Base-by-base conservation (phyloP, 2,113 vertebrate species). In the Periophthalmus modestus region DNA sequence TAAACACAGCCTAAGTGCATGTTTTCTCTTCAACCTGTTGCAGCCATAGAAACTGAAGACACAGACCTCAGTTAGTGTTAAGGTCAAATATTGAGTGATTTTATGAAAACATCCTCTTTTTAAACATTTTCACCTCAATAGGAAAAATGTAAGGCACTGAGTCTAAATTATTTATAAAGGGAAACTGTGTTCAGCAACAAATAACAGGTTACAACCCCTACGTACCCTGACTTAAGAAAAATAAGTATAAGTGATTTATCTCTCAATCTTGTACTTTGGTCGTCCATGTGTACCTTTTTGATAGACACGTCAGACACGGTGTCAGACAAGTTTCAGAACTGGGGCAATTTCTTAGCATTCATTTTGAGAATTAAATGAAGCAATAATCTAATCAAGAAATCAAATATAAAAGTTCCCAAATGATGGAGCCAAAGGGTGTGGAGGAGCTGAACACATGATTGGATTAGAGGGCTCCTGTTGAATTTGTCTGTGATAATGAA, bases 371-470 rank as follows among this genome's bases (percentile, higher is more conserved):
- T 86, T 68, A 70, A 77, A 85, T 83, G 82, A 81, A 23, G 0
- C 0, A 75, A 33, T 86, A 84, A 89, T 83, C 69, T 67, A 83
- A 90, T 89, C 74, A 82, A 80, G 78, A 85, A 89, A 91, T 90
- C 72, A 75, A 77, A 88, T 87, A 50, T 52, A 66, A 81, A 71
- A 79, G 72, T 75, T 75, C 48, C 71, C 82, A 77, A 75, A 36
- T 84, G 82, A 87, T 80, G 71, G 71, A 76, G 68, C 66, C 77
- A 69, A 47, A 72, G 61, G 76, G 75, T 82, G 70, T 23, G 69
- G 76, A 83, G 84, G 77, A 82, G 78, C 48, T 73, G 82, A 78
- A 84, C 81, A 84, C 15, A 15, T 62, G 87, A 89, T 89, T 73
- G 58, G 71, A 89, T 91, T 89, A 58, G 10, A 90, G 74, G 78